phyloP scores from a whole-genome alignment of 1,140 invertebrate species.

The Conus betulinus region DNA sequence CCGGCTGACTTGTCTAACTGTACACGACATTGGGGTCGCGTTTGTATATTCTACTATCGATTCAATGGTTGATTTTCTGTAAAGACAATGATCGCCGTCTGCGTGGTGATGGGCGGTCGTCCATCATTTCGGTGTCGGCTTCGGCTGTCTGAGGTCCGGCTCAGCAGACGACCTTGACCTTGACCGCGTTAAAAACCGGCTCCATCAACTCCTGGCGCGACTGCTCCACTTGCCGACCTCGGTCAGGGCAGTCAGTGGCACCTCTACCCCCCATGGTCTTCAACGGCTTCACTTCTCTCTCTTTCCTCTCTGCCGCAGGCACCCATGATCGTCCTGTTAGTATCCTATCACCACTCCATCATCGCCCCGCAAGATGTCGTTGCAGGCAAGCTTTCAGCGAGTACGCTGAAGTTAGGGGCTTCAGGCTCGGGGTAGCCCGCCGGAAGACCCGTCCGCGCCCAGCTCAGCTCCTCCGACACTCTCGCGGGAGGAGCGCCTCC shows the following conservation, averaged over 20 bases:
- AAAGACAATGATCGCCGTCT: slow-evolving; percentile 26
- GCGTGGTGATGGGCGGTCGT: background rate
- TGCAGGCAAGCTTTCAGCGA: slow-evolving; percentile 20
- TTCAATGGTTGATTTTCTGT: too few species aligned
- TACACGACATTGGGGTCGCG: too few species aligned
- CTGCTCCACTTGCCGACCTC: slow-evolving; percentile 37
- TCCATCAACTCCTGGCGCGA: slow-evolving; percentile 39
- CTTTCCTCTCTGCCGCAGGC: slow-evolving; percentile 32
- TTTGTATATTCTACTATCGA: too few species aligned
- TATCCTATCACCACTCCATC: slow-evolving; percentile 35
- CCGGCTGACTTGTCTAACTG: too few species aligned
- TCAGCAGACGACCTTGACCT: slow-evolving; percentile 21
- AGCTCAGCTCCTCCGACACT: slow-evolving; percentile 12
- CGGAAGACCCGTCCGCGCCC: background rate
- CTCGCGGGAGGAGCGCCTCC: too few species aligned
- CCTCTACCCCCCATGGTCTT: slow-evolving; percentile 31
- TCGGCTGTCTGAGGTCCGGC: slow-evolving; percentile 34
- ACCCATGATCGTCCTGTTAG: slow-evolving; percentile 29
- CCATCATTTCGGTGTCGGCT: background rate
- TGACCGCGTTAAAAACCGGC: background rate
- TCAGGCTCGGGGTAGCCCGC: background rate
- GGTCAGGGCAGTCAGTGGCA: slow-evolving; percentile 29
- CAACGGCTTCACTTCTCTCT: slow-evolving; percentile 36
- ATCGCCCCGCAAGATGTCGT: slow-evolving; percentile 38
- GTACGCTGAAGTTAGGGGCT: too few species aligned